Conservation (phyloP, 2,888 invertebrate species). For the Euzophera pinguis region DNA sequence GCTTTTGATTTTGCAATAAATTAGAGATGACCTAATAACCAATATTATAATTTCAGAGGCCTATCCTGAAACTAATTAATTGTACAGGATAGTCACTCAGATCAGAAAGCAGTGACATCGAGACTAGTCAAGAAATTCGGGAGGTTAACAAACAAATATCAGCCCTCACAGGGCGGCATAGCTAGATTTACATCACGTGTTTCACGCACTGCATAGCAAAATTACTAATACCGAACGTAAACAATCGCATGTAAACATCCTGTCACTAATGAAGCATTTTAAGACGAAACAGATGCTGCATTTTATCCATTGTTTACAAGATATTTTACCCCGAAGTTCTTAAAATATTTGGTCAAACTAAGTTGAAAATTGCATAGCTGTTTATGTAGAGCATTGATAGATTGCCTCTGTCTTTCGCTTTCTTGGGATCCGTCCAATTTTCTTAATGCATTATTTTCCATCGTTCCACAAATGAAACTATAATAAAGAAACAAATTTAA, state of each 20-base stretch:
- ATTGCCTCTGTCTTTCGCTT: constrained; percentile 9
- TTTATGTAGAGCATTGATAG: constrained; percentile 5
- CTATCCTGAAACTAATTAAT: no score
- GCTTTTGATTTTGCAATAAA: no score
- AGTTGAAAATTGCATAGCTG: constrained; percentile 6
- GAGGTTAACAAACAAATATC: no score
- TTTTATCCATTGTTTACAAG: constrained; percentile 46
- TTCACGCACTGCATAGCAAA: constrained; percentile 20
- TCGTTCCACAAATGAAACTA: neutral
- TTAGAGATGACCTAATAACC: no score
- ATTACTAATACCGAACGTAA: constrained; percentile 31
- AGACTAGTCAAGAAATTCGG: no score
- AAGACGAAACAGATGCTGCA: constrained; percentile 56
- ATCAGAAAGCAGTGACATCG: no score
- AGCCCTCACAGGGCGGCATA: neutral
- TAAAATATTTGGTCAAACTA: constrained; percentile 10
- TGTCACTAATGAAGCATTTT: constrained; percentile 48
- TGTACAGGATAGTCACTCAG: no score
- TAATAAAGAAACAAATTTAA: neutral
- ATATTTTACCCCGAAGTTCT: constrained; percentile 22
- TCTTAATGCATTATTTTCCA: constrained; percentile 3
- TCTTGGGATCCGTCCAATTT: constrained; percentile 9
- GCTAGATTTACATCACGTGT: neutral
- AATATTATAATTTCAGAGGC: no score
- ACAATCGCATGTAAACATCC: constrained; percentile 54